Evolutionary conservation across 2,113 vertebrate species (phyloP).

Genomic region (Ascaphus truei): DNA sequence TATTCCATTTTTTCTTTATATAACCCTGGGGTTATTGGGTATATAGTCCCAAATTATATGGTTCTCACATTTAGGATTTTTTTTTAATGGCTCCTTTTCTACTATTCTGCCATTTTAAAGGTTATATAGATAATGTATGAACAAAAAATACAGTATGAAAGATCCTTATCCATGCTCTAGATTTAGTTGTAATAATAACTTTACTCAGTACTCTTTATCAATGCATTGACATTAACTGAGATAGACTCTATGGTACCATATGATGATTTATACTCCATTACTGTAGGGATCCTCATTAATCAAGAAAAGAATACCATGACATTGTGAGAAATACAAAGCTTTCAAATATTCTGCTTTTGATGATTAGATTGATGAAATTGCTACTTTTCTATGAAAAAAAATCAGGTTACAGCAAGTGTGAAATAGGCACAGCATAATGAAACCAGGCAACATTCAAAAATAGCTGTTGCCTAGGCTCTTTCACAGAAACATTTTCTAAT

Average conservation of each 20-base stretch:
- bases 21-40: too few relatives aligned
- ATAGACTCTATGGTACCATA: slow-evolving; percentile 3
- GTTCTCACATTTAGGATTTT: too few relatives aligned
- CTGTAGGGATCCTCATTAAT: slow-evolving; percentile 14
- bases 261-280: not conserved
- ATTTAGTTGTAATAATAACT: slow-evolving; percentile 29
- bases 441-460: too few relatives aligned
- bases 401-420: too few relatives aligned
- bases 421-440: too few relatives aligned
- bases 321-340: not conserved
- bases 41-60: too few relatives aligned
- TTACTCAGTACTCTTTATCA: slow-evolving; percentile 27
- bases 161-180: not conserved
- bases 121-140: slow-evolving; percentile 32
- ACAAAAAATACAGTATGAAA: slow-evolving; percentile 8
- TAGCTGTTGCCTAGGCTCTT: too few relatives aligned
- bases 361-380: not conserved
- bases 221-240: slow-evolving; percentile 7
- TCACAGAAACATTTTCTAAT: too few relatives aligned
- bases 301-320: slow-evolving; percentile 2
- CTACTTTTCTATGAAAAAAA: too few relatives aligned
- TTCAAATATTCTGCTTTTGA: too few relatives aligned
- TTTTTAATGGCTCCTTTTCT: slow-evolving; percentile 15
- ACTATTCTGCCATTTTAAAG: slow-evolving; percentile 16
- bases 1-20: too few relatives aligned